Percentiles rank a stretch among this genome's conserved stretches.
phyloP scores from a whole-genome alignment of 2,797 vertebrate genomes.

The Toxotes lorentzi region DNA sequence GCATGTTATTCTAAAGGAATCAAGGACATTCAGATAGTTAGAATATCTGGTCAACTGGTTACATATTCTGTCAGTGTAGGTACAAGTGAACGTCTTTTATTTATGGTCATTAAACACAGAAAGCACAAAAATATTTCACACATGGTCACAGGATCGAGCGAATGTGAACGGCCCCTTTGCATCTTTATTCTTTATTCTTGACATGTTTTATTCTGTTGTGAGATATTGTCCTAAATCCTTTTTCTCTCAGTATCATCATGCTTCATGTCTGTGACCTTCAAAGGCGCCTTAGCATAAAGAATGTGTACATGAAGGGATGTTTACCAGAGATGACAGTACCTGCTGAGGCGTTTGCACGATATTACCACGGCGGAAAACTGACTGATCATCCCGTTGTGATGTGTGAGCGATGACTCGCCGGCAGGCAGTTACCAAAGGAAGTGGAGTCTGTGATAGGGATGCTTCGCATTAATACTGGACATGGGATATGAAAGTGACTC shows the following conservation, averaged over 20 bases:
- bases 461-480: conserved; percentile 60
- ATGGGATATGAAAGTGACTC: conserved; percentile 52
- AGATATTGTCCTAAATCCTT: conserved; percentile 7
- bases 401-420: conserved; percentile 56
- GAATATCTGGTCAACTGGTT: not conserved
- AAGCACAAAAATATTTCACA: conserved; percentile 4
- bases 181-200: not conserved
- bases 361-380: conserved; percentile 35
- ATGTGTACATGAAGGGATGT: conserved; percentile 49
- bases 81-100: conserved; percentile 26
- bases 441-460: conserved; percentile 63
- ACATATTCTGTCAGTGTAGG: conserved; percentile 26
- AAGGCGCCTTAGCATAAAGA: conserved; percentile 41
- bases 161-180: not conserved
- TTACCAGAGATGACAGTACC: conserved; percentile 52
- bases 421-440: conserved; percentile 66
- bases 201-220: too few relatives aligned
- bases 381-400: conserved; percentile 65
- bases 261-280: conserved; percentile 45
- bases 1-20: conserved; percentile 35
- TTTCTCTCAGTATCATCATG: conserved; percentile 7
- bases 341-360: conserved; percentile 48
- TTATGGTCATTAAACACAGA: conserved; percentile 1
- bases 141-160: not conserved
- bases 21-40: not conserved